phyloP scores from a whole-genome alignment of 1,140 invertebrate species.

The Melitaea cinxia region DNA sequence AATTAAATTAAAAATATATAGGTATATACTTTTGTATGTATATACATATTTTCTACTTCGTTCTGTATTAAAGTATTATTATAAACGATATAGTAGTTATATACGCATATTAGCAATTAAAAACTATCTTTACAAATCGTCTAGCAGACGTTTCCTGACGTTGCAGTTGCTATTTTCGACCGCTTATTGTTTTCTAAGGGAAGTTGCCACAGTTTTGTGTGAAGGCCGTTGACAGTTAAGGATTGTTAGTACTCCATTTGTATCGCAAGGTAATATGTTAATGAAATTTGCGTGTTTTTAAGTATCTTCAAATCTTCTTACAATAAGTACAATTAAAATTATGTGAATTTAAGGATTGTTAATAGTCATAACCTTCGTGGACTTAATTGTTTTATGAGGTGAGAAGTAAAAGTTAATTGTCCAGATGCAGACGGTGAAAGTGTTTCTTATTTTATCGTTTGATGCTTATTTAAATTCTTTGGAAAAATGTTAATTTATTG shows the following conservation, averaged over 20 bases:
- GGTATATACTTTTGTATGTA: too few relatives aligned
- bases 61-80: too few relatives aligned
- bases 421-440: slow-evolving; percentile 20
- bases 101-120: neutral
- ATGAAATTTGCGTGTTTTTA: too few relatives aligned
- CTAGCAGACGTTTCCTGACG: slow-evolving; percentile 39
- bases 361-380: neutral
- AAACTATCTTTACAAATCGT: slow-evolving; percentile 13
- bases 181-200: slow-evolving; percentile 44
- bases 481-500: neutral
- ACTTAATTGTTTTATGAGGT: neutral
- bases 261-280: too few relatives aligned
- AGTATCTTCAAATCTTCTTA: too few relatives aligned
- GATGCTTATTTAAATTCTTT: slow-evolving; percentile 8
- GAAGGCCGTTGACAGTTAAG: slow-evolving; percentile 39
- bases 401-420: slow-evolving; percentile 23
- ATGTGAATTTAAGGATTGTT: neutral
- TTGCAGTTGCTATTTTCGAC: slow-evolving; percentile 24
- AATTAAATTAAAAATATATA: too few relatives aligned
- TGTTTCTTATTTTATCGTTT: slow-evolving; percentile 15
- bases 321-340: too few relatives aligned
- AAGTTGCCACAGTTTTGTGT: slow-evolving; percentile 45
- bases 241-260: neutral
- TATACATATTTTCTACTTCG: too few relatives aligned
- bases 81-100: too few relatives aligned